Conservation (phyloP, 2,888 invertebrate genomes). For the Ophion costatus region DNA sequence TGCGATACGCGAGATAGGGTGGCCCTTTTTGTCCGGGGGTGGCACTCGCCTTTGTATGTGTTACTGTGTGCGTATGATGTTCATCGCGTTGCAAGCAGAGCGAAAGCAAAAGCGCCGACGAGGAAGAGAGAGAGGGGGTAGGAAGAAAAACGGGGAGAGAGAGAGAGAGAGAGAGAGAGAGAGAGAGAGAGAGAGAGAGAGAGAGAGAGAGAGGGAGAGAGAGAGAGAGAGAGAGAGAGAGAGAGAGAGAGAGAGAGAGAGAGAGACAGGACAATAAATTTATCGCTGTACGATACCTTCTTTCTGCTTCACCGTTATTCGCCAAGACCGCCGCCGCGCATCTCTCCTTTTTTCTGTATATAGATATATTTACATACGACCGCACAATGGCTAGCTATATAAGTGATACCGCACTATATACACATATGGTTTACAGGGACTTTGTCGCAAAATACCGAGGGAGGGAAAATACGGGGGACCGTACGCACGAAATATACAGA, state of each 20-base stretch:
- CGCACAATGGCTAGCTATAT: conserved; percentile 20
- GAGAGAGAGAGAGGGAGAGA: conserved; percentile 14
- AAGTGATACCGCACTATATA: conserved; percentile 21
- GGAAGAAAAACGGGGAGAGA: conserved; percentile 26
- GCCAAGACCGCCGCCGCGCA: conserved; percentile 50
- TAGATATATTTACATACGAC: conserved; percentile 35
- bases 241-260: conserved; percentile 32
- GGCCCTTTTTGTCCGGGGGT: conserved; percentile 77
- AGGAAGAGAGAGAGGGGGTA: not conserved
- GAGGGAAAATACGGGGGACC: conserved; percentile 26
- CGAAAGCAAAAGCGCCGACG: conserved; percentile 19
- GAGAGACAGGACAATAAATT: conserved; percentile 64
- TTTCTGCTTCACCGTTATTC: conserved; percentile 47
- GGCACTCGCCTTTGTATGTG: conserved; percentile 67
- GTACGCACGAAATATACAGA: not conserved
- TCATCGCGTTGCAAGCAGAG: conserved; percentile 38
- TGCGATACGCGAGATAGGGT: conserved; percentile 76
- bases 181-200: conserved; percentile 31
- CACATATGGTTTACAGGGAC: not conserved
- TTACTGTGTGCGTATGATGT: conserved; percentile 42
- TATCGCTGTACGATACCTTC: conserved; percentile 66
- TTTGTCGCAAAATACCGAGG: conserved; percentile 4
- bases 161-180: conserved; percentile 37
- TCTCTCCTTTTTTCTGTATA: conserved; percentile 28
- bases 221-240: not conserved